A percentile compares a stretch with the other conserved stretches of the same genome.
Evolutionary conservation across 1,140 invertebrate species (phyloP).

Genomic region (Acromyrmex echinatior): DNA sequence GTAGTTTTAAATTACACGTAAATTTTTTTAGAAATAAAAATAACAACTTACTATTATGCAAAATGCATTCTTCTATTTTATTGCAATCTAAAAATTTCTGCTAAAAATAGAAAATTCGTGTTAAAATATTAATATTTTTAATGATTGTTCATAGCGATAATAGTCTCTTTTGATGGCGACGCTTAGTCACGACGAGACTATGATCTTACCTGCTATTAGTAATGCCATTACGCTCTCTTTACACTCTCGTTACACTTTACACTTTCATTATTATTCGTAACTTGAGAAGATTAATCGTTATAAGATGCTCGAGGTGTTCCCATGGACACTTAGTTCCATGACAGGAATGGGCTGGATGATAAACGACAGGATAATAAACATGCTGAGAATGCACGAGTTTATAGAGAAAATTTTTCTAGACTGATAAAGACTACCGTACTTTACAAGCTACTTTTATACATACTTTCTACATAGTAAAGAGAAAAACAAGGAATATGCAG

Average conservation of each 20-base stretch:
- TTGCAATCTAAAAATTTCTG: background rate
- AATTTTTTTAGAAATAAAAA: background rate
- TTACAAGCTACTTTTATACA: slow-evolving; percentile 2
- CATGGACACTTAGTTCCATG: slow-evolving; percentile 12
- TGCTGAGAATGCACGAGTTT: background rate
- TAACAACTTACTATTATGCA: background rate
- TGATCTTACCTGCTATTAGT: background rate
- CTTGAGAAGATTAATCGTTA: slow-evolving; percentile 32
- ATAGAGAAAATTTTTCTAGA: background rate
- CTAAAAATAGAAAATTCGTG: background rate
- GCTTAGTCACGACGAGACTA: background rate
- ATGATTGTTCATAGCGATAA: background rate
- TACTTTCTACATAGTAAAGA: background rate
- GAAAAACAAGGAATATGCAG: background rate
- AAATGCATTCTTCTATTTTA: background rate
- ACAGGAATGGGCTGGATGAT: slow-evolving; percentile 3
- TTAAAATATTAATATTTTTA: slow-evolving; percentile 3
- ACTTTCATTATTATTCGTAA: slow-evolving; percentile 14
- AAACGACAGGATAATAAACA: slow-evolving; percentile 33
- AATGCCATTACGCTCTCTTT: slow-evolving; percentile 9
- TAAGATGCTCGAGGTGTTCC: slow-evolving; percentile 14
- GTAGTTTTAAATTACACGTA: background rate
- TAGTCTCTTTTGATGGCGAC: background rate
- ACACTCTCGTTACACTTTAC: slow-evolving; percentile 6
- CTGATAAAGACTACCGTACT: background rate